Conservation (phyloP, 2,797 vertebrate genomes). For the Eulemur mongoz region DNA sequence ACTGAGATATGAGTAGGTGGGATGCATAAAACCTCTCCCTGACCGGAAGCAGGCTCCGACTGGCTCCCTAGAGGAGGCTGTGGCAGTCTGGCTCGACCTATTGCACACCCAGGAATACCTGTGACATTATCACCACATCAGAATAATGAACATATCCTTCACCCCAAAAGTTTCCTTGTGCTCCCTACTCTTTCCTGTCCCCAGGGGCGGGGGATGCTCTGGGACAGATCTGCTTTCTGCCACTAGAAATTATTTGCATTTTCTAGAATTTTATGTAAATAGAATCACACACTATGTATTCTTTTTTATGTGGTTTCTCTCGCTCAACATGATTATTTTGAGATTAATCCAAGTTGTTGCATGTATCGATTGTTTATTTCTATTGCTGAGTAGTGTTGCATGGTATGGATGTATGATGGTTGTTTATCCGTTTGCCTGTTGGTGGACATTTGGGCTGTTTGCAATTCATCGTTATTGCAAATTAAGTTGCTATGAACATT, state of each 20-base stretch:
- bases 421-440: not conserved
- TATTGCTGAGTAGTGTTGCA: not conserved
- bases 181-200: not conserved
- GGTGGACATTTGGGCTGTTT: not conserved
- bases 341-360: not conserved
- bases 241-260: not conserved
- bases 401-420: not conserved
- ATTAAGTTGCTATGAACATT: not conserved
- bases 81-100: not conserved
- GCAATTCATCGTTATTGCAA: not conserved
- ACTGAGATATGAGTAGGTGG: not conserved
- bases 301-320: slow-evolving; percentile 17
- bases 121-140: not conserved
- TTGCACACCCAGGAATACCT: not conserved
- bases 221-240: not conserved
- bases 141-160: not conserved
- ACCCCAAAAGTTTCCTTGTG: not conserved
- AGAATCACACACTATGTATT: not conserved
- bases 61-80: not conserved
- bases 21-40: not conserved
- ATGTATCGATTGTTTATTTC: not conserved
- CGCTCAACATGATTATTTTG: not conserved
- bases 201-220: not conserved
- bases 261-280: slow-evolving; percentile 24
- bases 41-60: not conserved